phyloP scores from a whole-genome alignment of 2,888 invertebrate genomes.

The Trileptium ribeirensis region DNA sequence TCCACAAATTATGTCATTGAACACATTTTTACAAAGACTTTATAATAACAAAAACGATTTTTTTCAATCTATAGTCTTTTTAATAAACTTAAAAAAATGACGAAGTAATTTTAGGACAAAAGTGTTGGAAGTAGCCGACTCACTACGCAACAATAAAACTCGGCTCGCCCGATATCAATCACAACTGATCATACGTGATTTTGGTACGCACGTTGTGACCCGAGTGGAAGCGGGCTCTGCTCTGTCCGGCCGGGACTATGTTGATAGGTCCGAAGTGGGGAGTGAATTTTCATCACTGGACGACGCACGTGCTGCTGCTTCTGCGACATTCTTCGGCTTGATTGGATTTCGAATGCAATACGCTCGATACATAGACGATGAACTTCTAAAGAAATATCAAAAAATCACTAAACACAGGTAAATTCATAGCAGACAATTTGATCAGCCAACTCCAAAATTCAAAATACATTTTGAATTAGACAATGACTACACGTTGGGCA shows the following conservation, averaged over 20 bases:
- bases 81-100: too few relatives aligned
- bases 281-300: not conserved
- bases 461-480: too few relatives aligned
- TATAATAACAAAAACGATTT: too few relatives aligned
- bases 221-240: not conserved
- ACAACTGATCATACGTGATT: slow-evolving; percentile 13
- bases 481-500: too few relatives aligned
- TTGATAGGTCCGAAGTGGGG: not conserved
- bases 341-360: not conserved
- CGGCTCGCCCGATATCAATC: not conserved
- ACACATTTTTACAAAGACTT: too few relatives aligned
- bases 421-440: too few relatives aligned
- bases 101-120: not conserved
- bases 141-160: not conserved
- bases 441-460: too few relatives aligned
- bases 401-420: slow-evolving; percentile 5
- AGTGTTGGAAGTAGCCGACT: not conserved
- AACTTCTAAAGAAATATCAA: not conserved
- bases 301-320: not conserved
- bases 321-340: not conserved
- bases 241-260: not conserved
- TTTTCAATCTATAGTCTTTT: too few relatives aligned
- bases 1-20: too few relatives aligned
- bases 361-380: not conserved
- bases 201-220: slow-evolving; percentile 5